Evolutionary conservation across 2,888 invertebrate species (phyloP).

Genomic region (Congeria kusceri): DNA sequence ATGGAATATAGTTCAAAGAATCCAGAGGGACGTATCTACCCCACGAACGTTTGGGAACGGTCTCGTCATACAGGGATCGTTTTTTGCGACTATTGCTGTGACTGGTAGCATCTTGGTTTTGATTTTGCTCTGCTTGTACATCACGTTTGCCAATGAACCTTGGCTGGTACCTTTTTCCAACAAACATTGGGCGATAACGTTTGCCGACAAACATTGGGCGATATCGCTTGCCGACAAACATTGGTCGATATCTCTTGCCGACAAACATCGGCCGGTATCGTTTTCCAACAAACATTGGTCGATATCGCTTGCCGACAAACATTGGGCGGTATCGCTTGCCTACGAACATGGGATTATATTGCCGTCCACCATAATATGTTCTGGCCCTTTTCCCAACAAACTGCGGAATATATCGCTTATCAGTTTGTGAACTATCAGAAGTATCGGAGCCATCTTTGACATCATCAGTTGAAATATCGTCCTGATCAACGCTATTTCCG

Average conservation of each 20-base stretch:
- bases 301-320: slow-evolving; percentile 45
- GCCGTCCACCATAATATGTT: slow-evolving; percentile 3
- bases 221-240: slow-evolving; percentile 47
- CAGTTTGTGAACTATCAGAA: neutral
- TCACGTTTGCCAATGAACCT: slow-evolving; percentile 66
- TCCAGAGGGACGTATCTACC: slow-evolving; percentile 50
- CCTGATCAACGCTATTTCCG: neutral
- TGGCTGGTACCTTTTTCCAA: slow-evolving; percentile 58
- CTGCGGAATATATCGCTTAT: slow-evolving; percentile 20
- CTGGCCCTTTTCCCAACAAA: slow-evolving; percentile 32
- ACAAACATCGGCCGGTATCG: slow-evolving; percentile 46
- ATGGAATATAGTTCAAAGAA: neutral
- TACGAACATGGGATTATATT: slow-evolving; percentile 27
- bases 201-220: slow-evolving; percentile 54
- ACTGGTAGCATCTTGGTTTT: neutral
- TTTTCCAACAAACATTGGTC: slow-evolving; percentile 44
- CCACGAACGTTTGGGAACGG: slow-evolving; percentile 35
- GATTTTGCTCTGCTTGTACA: neutral
- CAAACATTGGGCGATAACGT: slow-evolving; percentile 38
- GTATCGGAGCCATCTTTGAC: neutral
- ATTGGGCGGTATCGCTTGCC: slow-evolving; percentile 41
- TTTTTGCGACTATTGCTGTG: slow-evolving; percentile 30
- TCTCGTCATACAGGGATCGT: slow-evolving; percentile 37
- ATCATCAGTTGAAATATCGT: neutral
- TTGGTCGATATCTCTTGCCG: slow-evolving; percentile 48